Conservation (phyloP, 2,888 invertebrate genomes). For the Malthinus seriepunctatus region DNA sequence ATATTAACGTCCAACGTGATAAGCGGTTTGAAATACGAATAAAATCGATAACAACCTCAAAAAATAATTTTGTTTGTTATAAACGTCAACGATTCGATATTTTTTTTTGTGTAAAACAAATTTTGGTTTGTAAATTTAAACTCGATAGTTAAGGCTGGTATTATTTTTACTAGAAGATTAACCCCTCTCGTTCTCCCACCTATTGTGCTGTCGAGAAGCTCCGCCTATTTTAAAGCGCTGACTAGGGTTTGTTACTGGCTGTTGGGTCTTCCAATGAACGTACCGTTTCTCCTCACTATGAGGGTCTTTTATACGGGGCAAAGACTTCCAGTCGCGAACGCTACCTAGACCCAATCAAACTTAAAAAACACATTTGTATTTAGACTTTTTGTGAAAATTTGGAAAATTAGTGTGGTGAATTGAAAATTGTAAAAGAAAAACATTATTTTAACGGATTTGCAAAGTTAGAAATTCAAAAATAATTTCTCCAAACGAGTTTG, state of each 20-base stretch:
- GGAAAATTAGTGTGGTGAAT: neutral
- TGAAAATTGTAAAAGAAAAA: neutral
- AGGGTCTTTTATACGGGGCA: slow-evolving; percentile 35
- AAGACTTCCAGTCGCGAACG: slow-evolving; percentile 39
- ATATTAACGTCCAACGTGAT: too few relatives aligned
- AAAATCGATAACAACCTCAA: too few relatives aligned
- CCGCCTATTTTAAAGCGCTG: slow-evolving; percentile 27
- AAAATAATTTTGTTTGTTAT: too few relatives aligned
- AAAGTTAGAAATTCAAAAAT: neutral
- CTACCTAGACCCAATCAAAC: slow-evolving; percentile 38
- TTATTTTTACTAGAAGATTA: slow-evolving; percentile 21
- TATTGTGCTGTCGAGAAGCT: slow-evolving; percentile 28
- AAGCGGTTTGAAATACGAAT: too few relatives aligned
- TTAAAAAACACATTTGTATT: slow-evolving; percentile 30
- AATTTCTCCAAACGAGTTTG: neutral
- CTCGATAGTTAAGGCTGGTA: slow-evolving; percentile 8
- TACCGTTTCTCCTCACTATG: slow-evolving; percentile 26
- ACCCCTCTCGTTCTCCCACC: slow-evolving; percentile 21
- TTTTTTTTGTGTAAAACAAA: too few relatives aligned
- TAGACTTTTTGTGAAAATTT: slow-evolving; percentile 4
- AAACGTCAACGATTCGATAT: too few relatives aligned
- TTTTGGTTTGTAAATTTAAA: too few relatives aligned
- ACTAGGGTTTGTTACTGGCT: slow-evolving; percentile 35
- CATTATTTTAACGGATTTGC: neutral
- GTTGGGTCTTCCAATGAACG: slow-evolving; percentile 33